These are phyloP conservation scores for Drosophila histrio DNA, from an alignment of 2,888 invertebrate genomes.

Conservation along the genomic window DNA sequence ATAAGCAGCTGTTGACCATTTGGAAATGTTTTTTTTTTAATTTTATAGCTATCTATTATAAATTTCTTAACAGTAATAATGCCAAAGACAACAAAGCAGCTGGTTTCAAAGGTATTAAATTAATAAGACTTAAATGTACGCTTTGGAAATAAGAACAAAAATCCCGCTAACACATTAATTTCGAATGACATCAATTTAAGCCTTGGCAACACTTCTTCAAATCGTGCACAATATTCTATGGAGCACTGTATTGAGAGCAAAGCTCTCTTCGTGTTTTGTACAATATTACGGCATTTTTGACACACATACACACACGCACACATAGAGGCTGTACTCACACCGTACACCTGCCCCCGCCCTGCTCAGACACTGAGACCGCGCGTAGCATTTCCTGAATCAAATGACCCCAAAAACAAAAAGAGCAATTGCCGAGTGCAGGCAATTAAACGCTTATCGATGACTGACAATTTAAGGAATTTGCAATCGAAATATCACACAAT, in stretches of 20 bases:
- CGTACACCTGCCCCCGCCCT: conserved; percentile 21
- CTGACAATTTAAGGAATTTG: conserved; percentile 59
- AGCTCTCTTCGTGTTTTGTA: conserved; percentile 44
- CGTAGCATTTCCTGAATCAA: conserved; percentile 71
- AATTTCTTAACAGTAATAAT: background rate
- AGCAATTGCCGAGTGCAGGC: conserved; percentile 42
- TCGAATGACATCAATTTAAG: background rate
- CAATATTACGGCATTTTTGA: conserved; percentile 63
- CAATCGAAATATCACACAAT: conserved; percentile 18
- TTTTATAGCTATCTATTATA: background rate
- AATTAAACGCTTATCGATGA: conserved; percentile 68
- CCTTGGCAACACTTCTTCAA: background rate
- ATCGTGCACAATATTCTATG: conserved; percentile 3
- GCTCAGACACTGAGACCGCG: conserved; percentile 23
- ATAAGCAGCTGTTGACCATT: background rate
- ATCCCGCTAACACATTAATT: no score
- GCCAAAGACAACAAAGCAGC: no score
- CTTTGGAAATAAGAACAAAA: no score
- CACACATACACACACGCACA: conserved; percentile 26
- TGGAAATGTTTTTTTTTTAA: background rate
- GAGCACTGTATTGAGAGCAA: conserved; percentile 48
- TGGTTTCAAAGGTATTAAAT: background rate
- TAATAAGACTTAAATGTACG: no score
- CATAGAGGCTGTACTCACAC: conserved; percentile 5
- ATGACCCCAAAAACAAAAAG: conserved; percentile 52